phyloP scores from a whole-genome alignment of 2,888 invertebrate genomes.

The Biston betularia region DNA sequence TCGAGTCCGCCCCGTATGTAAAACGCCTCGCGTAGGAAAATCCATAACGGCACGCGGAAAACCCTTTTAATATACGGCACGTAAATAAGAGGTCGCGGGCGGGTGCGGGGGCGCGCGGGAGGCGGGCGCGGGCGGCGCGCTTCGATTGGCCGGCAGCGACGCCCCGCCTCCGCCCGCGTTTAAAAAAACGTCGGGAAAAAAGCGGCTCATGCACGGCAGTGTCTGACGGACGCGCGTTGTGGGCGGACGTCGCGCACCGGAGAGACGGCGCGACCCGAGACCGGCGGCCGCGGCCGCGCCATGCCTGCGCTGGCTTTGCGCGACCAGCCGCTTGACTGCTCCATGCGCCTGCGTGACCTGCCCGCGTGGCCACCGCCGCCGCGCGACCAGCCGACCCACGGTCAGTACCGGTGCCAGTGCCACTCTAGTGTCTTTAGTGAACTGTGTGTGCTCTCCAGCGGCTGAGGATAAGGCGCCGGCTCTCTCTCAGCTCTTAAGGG shows the following conservation, averaged over 20 bases:
- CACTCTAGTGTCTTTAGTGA: constrained; percentile 25
- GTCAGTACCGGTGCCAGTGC: constrained; percentile 62
- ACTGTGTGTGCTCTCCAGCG: constrained; percentile 16
- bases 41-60: constrained; percentile 85
- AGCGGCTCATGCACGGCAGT: constrained; percentile 76
- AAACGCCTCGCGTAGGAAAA: constrained; percentile 76
- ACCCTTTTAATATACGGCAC: constrained; percentile 86
- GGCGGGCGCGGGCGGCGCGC: constrained; percentile 53
- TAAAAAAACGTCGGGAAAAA: constrained; percentile 76
- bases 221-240: constrained; percentile 77
- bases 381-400: constrained; percentile 63
- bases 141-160: constrained; percentile 70
- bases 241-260: constrained; percentile 73
- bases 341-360: constrained; percentile 86
- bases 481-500: constrained; percentile 5
- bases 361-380: constrained; percentile 68
- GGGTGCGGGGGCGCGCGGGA: constrained; percentile 52
- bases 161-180: constrained; percentile 75
- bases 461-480: background rate
- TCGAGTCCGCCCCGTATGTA: constrained; percentile 65
- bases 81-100: constrained; percentile 76
- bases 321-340: constrained; percentile 91
- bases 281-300: constrained; percentile 86
- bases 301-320: constrained; percentile 89
- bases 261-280: constrained; percentile 79